These are phyloP conservation scores for Brachyistius frenatus DNA, from an alignment of 2,113 vertebrate species.

Conservation along the genomic window DNA sequence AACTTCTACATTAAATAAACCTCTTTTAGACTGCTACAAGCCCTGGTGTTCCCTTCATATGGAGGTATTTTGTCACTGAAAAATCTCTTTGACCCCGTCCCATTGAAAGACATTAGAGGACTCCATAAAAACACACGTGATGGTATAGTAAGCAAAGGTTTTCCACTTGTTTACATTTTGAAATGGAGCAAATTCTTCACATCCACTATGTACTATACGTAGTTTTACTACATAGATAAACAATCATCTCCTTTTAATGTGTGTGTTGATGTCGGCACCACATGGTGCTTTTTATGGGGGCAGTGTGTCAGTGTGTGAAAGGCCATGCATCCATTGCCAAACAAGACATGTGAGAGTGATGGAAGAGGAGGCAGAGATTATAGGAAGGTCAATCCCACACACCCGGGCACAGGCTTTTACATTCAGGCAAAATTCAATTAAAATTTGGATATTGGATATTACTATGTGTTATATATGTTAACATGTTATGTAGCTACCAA, in stretches of 20 bases:
- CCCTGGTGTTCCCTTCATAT: too few relatives aligned
- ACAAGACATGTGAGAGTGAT: background rate
- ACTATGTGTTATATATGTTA: too few relatives aligned
- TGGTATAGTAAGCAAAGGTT: background rate
- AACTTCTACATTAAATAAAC: background rate
- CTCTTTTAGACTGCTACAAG: background rate
- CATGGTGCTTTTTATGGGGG: slow-evolving; percentile 38
- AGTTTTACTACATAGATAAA: background rate
- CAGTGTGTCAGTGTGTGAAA: slow-evolving; percentile 73
- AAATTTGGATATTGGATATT: background rate
- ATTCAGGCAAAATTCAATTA: background rate
- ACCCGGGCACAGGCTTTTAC: background rate
- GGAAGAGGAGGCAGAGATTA: background rate
- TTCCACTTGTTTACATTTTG: background rate
- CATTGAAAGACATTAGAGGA: background rate
- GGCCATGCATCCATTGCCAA: slow-evolving; percentile 50
- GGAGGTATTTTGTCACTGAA: background rate
- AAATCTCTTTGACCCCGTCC: background rate
- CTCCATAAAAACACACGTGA: background rate
- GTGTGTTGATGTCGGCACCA: slow-evolving; percentile 29
- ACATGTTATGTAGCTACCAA: too few relatives aligned
- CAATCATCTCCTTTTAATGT: background rate
- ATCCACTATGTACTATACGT: background rate
- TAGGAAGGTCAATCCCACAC: slow-evolving; percentile 30
- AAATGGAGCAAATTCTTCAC: background rate